Evolutionary conservation across 2,888 invertebrate genomes (phyloP).

Genomic region (Dastarcus helophoroides): DNA sequence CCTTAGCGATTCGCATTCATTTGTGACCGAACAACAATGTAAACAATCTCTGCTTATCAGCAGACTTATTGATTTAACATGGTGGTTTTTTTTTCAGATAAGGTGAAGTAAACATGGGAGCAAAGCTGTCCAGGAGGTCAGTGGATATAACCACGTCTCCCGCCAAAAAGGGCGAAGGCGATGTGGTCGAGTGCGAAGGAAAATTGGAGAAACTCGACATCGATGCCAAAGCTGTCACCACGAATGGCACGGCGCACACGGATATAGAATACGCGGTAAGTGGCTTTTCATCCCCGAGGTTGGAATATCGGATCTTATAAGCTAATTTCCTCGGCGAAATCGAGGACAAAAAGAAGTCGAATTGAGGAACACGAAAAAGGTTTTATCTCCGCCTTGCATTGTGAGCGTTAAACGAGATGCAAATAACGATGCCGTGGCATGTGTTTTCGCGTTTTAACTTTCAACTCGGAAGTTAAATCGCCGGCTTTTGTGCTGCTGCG

Average conservation of each 20-base stretch:
- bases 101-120: slow-evolving; percentile 54
- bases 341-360: too few relatives aligned
- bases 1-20: too few relatives aligned
- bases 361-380: too few relatives aligned
- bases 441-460: too few relatives aligned
- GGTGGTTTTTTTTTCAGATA: slow-evolving; percentile 25
- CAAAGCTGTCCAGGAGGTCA: slow-evolving; percentile 77
- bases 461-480: too few relatives aligned
- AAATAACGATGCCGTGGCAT: too few relatives aligned
- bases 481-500: too few relatives aligned
- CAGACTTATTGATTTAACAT: slow-evolving; percentile 1
- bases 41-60: slow-evolving; percentile 7
- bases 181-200: slow-evolving; percentile 44
- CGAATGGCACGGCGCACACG: slow-evolving; percentile 54
- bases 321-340: too few relatives aligned
- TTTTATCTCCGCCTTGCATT: too few relatives aligned
- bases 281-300: slow-evolving; percentile 12
- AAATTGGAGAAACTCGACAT: slow-evolving; percentile 67
- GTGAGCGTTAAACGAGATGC: too few relatives aligned
- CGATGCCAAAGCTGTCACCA: slow-evolving; percentile 56
- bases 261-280: slow-evolving; percentile 49
- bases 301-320: too few relatives aligned
- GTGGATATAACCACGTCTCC: slow-evolving; percentile 72
- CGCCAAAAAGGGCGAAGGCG: slow-evolving; percentile 39
- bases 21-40: too few relatives aligned